A percentile compares a stretch with the other conserved stretches of the same genome.
phyloP scores from a whole-genome alignment of 2,113 vertebrate species.

The Cyphomyrus plagiostoma region DNA sequence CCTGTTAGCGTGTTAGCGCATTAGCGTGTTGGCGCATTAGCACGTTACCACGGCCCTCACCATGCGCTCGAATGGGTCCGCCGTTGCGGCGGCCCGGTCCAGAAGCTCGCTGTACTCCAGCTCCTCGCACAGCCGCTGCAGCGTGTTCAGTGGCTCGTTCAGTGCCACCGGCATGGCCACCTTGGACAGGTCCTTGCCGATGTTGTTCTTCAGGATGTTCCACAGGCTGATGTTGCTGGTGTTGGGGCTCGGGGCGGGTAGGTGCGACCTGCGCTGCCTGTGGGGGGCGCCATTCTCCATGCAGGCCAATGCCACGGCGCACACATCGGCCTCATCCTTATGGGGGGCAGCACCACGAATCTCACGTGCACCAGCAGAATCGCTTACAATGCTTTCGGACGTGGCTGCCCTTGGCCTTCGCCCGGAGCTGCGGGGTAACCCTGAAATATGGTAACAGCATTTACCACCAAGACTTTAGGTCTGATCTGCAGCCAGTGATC shows the following conservation, averaged over 20 bases:
- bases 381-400: not conserved
- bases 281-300: slow-evolving; percentile 49
- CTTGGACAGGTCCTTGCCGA: slow-evolving; percentile 94
- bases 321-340: no score
- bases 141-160: slow-evolving; percentile 90
- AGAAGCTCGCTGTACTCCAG: slow-evolving; percentile 93
- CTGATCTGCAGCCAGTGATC: no score
- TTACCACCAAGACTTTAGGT: not conserved
- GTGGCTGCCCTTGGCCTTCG: not conserved
- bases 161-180: slow-evolving; percentile 94
- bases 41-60: slow-evolving; percentile 51
- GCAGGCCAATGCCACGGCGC: slow-evolving; percentile 53
- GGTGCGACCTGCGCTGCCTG: slow-evolving; percentile 62
- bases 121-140: slow-evolving; percentile 93
- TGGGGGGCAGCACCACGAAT: not conserved
- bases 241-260: slow-evolving; percentile 76
- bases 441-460: not conserved
- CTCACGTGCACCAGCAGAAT: not conserved
- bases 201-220: slow-evolving; percentile 96
- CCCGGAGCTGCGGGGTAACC: not conserved
- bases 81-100: slow-evolving; percentile 68
- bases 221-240: slow-evolving; percentile 86
- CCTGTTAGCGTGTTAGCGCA: not conserved
- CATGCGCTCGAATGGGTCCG: slow-evolving; percentile 79
- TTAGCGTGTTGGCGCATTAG: not conserved